These are phyloP conservation scores for Luperina nickerlii DNA, from an alignment of 2,888 invertebrate genomes.

Conservation along the genomic window DNA sequence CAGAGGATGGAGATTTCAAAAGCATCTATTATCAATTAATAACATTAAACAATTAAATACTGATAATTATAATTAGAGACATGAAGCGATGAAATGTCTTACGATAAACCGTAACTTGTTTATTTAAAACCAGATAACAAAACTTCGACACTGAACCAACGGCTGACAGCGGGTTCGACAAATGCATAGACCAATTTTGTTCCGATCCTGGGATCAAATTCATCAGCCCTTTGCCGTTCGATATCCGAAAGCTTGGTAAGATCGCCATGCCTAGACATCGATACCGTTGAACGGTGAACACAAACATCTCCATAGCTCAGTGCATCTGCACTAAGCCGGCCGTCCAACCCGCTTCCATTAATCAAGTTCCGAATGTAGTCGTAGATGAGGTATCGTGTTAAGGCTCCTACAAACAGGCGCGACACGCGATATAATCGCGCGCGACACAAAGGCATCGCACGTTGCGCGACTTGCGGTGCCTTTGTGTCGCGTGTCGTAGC, in stretches of 20 bases:
- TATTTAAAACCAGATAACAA: not conserved
- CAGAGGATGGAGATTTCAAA: constrained; percentile 15
- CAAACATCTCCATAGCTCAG: constrained; percentile 35
- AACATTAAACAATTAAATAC: constrained; percentile 19
- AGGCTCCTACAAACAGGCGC: no score
- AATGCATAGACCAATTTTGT: not conserved
- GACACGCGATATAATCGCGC: no score
- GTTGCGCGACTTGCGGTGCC: no score
- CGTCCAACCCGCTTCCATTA: constrained; percentile 45
- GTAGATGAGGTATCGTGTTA: not conserved
- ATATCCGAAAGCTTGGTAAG: not conserved
- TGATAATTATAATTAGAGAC: constrained; percentile 18
- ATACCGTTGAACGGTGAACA: constrained; percentile 12
- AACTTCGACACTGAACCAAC: not conserved
- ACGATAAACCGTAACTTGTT: constrained; percentile 11
- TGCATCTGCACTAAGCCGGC: constrained; percentile 47
- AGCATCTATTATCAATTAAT: not conserved
- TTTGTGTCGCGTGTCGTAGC: not conserved
- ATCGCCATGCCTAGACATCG: not conserved
- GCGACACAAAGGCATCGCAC: no score
- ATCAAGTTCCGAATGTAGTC: constrained; percentile 30
- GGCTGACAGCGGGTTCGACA: not conserved
- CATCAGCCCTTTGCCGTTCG: not conserved
- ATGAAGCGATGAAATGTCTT: not conserved
- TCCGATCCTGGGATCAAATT: not conserved